phyloP scores from a whole-genome alignment of 92 coral and sea anemone species.

The Palythoa grandiflora region DNA sequence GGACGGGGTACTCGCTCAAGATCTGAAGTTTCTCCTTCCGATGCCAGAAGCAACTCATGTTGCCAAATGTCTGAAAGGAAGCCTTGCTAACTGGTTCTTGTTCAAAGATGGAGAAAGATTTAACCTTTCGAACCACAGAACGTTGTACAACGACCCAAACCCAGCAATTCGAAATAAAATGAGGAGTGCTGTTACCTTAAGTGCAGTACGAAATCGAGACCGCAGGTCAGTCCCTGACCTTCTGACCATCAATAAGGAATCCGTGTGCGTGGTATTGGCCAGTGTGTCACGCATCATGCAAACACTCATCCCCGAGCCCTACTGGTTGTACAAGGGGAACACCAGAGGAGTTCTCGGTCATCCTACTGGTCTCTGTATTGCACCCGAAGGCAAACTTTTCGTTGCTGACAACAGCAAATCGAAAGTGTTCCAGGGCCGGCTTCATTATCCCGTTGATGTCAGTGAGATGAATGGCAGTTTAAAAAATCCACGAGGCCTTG shows the following conservation, averaged over 20 bases:
- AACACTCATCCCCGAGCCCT: no score
- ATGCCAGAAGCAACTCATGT: slow-evolving; percentile 47
- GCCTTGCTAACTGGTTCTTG: slow-evolving; percentile 65
- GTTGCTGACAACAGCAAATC: slow-evolving; percentile 53
- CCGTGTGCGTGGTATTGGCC: slow-evolving; percentile 25
- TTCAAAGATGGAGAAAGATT: slow-evolving; percentile 55
- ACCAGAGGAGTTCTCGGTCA: background rate
- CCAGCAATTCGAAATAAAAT: background rate
- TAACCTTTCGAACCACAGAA: slow-evolving; percentile 53
- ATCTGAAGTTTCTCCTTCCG: slow-evolving; percentile 42
- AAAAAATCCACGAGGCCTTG: slow-evolving; percentile 37
- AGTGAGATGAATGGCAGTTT: slow-evolving; percentile 43
- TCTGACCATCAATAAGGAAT: slow-evolving; percentile 40
- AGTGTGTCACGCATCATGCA: no score
- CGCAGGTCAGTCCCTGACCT: slow-evolving; percentile 58
- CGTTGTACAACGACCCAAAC: slow-evolving; percentile 57
- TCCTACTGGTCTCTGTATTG: slow-evolving; percentile 56
- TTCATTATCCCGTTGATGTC: slow-evolving; percentile 61
- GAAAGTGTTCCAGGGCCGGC: slow-evolving; percentile 36
- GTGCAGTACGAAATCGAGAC: slow-evolving; percentile 55
- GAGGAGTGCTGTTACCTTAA: slow-evolving; percentile 29
- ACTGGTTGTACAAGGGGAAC: no score
- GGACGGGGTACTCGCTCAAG: slow-evolving; percentile 18
- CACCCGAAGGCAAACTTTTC: slow-evolving; percentile 47
- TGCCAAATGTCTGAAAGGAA: slow-evolving; percentile 55